Percentiles rank a stretch among this genome's conserved stretches.
Evolutionary conservation across 1,140 invertebrate species (phyloP).

Genomic region (Anastrepha ludens): DNA sequence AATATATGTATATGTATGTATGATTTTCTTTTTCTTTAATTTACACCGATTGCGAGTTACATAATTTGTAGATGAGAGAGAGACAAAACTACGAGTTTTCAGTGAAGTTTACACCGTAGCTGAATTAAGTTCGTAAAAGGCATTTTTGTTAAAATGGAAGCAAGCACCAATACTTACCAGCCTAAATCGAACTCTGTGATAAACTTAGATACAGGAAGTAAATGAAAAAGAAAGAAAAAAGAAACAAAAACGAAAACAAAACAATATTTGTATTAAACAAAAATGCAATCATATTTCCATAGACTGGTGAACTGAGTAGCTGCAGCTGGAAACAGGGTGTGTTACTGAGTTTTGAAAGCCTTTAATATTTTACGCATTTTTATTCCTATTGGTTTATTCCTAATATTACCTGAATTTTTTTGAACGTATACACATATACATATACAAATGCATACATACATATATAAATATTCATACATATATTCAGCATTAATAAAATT

Average conservation of each 20-base stretch:
- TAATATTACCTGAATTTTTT: background rate
- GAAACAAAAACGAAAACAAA: background rate
- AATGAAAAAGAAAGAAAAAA: background rate
- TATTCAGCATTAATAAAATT: background rate
- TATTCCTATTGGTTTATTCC: background rate
- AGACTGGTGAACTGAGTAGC: slow-evolving; percentile 26
- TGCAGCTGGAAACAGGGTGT: background rate
- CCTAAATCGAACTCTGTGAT: slow-evolving; percentile 49
- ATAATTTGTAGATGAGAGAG: background rate
- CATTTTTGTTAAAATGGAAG: background rate
- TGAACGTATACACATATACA: background rate
- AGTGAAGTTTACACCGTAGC: background rate
- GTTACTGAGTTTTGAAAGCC: background rate
- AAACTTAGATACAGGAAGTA: slow-evolving; percentile 39
- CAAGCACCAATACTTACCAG: slow-evolving; percentile 43
- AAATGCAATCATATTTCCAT: slow-evolving; percentile 39
- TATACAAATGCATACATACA: background rate
- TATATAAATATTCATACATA: background rate
- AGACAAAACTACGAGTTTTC: background rate
- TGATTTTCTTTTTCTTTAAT: slow-evolving; percentile 6
- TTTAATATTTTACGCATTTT: background rate
- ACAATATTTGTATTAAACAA: background rate
- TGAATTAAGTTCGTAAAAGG: background rate
- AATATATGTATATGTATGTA: slow-evolving; percentile 23
- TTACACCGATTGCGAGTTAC: slow-evolving; percentile 8